phyloP scores from a whole-genome alignment of 1,140 invertebrate species.

The Neodiprion lecontei region DNA sequence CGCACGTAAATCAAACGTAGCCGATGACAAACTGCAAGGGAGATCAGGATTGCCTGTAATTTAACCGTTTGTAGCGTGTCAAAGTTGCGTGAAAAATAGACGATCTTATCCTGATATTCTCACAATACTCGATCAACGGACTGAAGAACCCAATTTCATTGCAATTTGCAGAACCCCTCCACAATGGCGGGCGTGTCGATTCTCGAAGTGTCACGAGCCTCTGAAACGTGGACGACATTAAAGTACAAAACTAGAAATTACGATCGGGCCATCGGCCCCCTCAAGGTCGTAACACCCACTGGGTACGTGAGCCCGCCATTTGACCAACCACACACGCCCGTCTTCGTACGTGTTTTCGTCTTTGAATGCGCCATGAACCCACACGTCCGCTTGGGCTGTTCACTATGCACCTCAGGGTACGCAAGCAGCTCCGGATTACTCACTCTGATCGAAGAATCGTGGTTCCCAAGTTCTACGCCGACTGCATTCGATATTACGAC shows the following conservation, averaged over 20 bases:
- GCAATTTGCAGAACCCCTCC: too few relatives aligned
- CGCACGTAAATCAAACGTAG: too few relatives aligned
- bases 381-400: not conserved
- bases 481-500: constrained; percentile 3
- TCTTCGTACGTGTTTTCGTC: not conserved
- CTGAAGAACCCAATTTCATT: too few relatives aligned
- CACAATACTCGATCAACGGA: too few relatives aligned
- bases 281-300: constrained; percentile 11
- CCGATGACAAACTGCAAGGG: too few relatives aligned
- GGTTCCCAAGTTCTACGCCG: not conserved
- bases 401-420: not conserved
- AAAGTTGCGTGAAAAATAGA: too few relatives aligned
- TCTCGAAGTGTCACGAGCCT: not conserved
- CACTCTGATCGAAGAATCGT: not conserved
- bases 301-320: not conserved
- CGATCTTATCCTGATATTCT: too few relatives aligned
- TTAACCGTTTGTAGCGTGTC: too few relatives aligned
- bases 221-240: not conserved
- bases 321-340: not conserved
- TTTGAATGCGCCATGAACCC: not conserved
- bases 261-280: constrained; percentile 9
- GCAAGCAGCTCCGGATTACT: not conserved
- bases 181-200: not conserved
- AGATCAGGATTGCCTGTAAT: too few relatives aligned
- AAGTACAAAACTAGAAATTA: not conserved